Evolutionary conservation across 2,797 vertebrate species (phyloP).

Genomic region (Phrynocephalus guinanensis): DNA sequence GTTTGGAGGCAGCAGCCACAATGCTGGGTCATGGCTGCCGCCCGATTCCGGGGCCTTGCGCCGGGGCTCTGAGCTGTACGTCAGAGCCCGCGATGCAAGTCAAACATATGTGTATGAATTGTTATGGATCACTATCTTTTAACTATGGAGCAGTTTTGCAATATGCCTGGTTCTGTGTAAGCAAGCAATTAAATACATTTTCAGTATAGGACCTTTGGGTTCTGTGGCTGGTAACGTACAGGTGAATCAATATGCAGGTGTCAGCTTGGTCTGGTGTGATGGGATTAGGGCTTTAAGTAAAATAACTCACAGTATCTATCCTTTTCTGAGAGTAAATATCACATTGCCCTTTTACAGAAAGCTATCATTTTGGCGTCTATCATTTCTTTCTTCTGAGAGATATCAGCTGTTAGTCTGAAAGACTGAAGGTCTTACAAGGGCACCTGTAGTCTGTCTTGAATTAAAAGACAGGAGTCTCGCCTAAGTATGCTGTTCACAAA

Average conservation of each 20-base stretch:
- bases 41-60: too few species aligned
- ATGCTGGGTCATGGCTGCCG: too few species aligned
- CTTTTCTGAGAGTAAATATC: constrained; percentile 39
- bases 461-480: constrained; percentile 50
- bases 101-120: background rate
- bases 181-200: constrained; percentile 6
- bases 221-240: constrained; percentile 26
- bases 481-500: constrained; percentile 16
- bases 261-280: constrained; percentile 14
- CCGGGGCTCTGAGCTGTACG: too few species aligned
- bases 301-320: constrained; percentile 40
- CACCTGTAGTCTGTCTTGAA: constrained; percentile 17
- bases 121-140: background rate
- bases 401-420: constrained; percentile 29
- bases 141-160: background rate
- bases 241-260: constrained; percentile 23
- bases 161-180: background rate
- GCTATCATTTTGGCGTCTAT: constrained; percentile 39
- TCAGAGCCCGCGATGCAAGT: too few species aligned
- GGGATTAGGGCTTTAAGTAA: background rate
- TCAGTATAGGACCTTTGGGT: background rate
- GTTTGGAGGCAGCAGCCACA: too few species aligned
- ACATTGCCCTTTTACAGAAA: constrained; percentile 51
- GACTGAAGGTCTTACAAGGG: constrained; percentile 46
- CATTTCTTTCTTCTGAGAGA: constrained; percentile 16